These are phyloP conservation scores for Parelbella ahira DNA, from an alignment of 2,888 invertebrate genomes.

Conservation along the genomic window DNA sequence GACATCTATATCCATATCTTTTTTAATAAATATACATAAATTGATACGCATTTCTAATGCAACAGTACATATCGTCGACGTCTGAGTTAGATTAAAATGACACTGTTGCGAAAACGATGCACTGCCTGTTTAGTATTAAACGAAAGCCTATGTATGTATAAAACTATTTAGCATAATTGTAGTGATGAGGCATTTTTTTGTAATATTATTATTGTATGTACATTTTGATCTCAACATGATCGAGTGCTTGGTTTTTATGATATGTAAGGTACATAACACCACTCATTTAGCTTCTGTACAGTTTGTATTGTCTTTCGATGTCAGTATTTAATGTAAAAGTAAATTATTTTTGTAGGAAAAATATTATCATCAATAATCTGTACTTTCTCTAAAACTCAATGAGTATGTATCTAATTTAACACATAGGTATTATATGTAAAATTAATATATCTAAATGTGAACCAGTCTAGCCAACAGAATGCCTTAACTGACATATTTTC, in stretches of 20 bases:
- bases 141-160: slow-evolving; percentile 37
- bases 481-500: slow-evolving; percentile 14
- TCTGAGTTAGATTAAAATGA: slow-evolving; percentile 40
- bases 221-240: slow-evolving; percentile 80
- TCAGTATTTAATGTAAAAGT: slow-evolving; percentile 43
- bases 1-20: too few species aligned
- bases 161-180: slow-evolving; percentile 45
- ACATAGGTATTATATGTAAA: not conserved
- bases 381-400: slow-evolving; percentile 9
- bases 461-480: slow-evolving; percentile 15
- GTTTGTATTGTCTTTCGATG: slow-evolving; percentile 63
- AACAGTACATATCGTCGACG: slow-evolving; percentile 60
- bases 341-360: slow-evolving; percentile 21
- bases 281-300: slow-evolving; percentile 76
- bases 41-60: slow-evolving; percentile 18
- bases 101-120: slow-evolving; percentile 61
- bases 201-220: slow-evolving; percentile 63
- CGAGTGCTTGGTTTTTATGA: slow-evolving; percentile 67
- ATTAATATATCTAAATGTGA: slow-evolving; percentile 1
- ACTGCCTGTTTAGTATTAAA: slow-evolving; percentile 74
- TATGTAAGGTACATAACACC: slow-evolving; percentile 80
- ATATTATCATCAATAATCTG: slow-evolving; percentile 7
- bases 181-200: slow-evolving; percentile 46
- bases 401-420: slow-evolving; percentile 4
- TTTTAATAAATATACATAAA: too few species aligned